Evolutionary conservation across 2,888 invertebrate species (phyloP), one percentile per base, ranked within the genome.

Genomic region (Hemicrepidius hirtus): DNA sequence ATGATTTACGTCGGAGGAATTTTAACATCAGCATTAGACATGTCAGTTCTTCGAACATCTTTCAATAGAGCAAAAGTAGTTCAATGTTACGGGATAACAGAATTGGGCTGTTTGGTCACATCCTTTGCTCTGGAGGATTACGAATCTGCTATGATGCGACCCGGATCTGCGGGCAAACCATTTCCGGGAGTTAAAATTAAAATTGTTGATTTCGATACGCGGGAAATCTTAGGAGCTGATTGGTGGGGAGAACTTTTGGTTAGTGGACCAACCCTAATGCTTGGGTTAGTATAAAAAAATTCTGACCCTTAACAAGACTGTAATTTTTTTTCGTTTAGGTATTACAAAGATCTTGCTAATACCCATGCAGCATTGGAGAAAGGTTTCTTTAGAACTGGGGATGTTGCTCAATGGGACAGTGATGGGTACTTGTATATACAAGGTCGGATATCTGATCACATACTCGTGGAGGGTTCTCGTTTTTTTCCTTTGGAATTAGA

Each of bases 301-400:
- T n/a, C n/a, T n/a, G n/a, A n/a, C n/a, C n/a, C n/a, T n/a, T n/a
- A n/a, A n/a, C n/a, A n/a, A n/a, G n/a, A n/a, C n/a, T n/a, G n/a
- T n/a, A n/a, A n/a, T n/a, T n/a, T n/a, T n/a, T 24, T 24, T 50
- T 3, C 24, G 24, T 68, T 1, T 49, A 77, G 84, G 10, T 84
- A 84, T 73, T 84, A 81, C 41, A 83, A 82, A 66, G 80, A 83
- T 64, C 73, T 67, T 5, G 60, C 68, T 3, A 65, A 50, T 5
- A 83, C 82, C 0, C 62, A 77, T 24, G 71, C 68, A 0, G 41
- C 75, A 3, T 71, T 81, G 57, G 77, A 79, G 37, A 82, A 76
- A 21, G 81, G 82, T 0, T 85, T 76, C 64, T 82, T 83, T 57
- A 83, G 78, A 79, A 84, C 85, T 1, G 84, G 84, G 0, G 85